phyloP scores from a whole-genome alignment of 2,113 vertebrate species.

The Semnopithecus entellus region DNA sequence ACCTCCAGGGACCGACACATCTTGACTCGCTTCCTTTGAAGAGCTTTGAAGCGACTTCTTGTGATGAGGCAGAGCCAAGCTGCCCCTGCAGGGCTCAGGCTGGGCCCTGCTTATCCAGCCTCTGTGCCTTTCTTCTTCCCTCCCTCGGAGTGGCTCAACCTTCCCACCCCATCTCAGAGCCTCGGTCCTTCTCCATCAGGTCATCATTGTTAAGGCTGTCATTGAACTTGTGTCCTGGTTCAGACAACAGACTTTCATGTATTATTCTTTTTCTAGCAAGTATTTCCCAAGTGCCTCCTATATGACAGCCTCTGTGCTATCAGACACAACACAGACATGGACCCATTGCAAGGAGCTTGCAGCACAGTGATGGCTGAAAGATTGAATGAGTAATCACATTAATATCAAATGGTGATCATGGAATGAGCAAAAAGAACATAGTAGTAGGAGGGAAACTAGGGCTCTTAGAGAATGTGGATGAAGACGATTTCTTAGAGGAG shows the following conservation, averaged over 20 bases:
- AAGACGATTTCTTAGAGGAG: not conserved
- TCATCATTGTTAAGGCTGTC: not conserved
- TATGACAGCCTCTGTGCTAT: too few relatives aligned
- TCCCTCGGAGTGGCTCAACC: too few relatives aligned
- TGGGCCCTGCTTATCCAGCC: not conserved
- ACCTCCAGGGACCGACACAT: conserved; percentile 51
- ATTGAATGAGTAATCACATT: not conserved
- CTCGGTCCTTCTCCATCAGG: not conserved
- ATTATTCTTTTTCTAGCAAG: not conserved
- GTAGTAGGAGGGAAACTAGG: not conserved
- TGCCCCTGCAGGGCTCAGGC: not conserved
- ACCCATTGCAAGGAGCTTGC: not conserved
- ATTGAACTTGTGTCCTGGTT: not conserved
- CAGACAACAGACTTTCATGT: not conserved
- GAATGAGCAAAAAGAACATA: not conserved
- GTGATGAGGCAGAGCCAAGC: not conserved
- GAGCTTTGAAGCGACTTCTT: conserved; percentile 50
- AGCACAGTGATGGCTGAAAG: not conserved
- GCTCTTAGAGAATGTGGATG: not conserved
- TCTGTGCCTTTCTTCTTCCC: not conserved
- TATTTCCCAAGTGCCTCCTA: not conserved
- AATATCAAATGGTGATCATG: not conserved
- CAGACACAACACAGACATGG: not conserved
- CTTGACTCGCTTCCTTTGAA: conserved; percentile 38
- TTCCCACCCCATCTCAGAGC: not conserved